phyloP scores from a whole-genome alignment of 2,888 invertebrate species.

The Bellardia pandia region DNA sequence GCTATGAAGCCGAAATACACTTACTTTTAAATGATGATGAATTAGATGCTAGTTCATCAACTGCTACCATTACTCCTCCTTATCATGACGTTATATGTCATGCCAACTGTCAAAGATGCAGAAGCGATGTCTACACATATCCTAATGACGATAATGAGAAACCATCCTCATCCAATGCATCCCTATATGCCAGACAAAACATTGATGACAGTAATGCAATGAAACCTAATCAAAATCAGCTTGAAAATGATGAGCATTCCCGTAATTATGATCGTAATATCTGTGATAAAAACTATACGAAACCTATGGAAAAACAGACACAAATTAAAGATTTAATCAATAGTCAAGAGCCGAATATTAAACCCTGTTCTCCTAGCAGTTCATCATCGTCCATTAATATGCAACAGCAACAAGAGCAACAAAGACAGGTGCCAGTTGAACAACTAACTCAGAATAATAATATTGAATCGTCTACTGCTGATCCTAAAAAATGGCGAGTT shows the following conservation, averaged over 20 bases:
- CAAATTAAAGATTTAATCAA: slow-evolving; percentile 62
- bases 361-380: slow-evolving; percentile 36
- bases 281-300: slow-evolving; percentile 65
- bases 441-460: not conserved
- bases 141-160: slow-evolving; percentile 35
- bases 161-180: slow-evolving; percentile 69
- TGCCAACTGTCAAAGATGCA: slow-evolving; percentile 78
- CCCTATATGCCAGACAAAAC: slow-evolving; percentile 28
- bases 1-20: slow-evolving; percentile 88
- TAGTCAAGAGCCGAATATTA: slow-evolving; percentile 2
- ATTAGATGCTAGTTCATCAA: slow-evolving; percentile 73
- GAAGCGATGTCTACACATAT: slow-evolving; percentile 48
- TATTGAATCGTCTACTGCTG: not conserved
- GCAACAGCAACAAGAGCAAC: slow-evolving; percentile 21
- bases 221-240: not conserved
- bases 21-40: slow-evolving; percentile 76
- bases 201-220: not conserved
- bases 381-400: slow-evolving; percentile 48
- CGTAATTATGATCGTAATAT: slow-evolving; percentile 61
- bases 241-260: slow-evolving; percentile 57
- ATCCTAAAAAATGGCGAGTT: slow-evolving; percentile 84
- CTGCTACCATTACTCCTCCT: slow-evolving; percentile 11
- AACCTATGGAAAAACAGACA: slow-evolving; percentile 61
- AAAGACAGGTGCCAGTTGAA: not conserved
- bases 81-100: slow-evolving; percentile 76